These are phyloP conservation scores for Selenia dentaria DNA, from an alignment of 2,888 invertebrate genomes.

Conservation along the genomic window DNA sequence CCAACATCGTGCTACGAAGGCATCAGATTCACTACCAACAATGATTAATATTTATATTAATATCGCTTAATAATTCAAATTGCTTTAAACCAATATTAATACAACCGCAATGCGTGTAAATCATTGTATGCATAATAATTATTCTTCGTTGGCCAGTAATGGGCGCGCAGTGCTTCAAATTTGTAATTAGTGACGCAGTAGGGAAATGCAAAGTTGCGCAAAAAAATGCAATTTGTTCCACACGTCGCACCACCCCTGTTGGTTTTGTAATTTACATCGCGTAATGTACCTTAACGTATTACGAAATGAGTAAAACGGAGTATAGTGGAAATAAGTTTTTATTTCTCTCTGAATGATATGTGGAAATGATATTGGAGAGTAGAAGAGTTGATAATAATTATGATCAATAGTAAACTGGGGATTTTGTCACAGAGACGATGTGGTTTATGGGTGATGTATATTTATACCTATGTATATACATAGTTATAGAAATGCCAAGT, in stretches of 20 bases:
- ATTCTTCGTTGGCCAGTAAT: conserved; percentile 35
- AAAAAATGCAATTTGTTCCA: conserved; percentile 21
- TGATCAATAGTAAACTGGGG: too few relatives aligned
- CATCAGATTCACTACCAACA: too few relatives aligned
- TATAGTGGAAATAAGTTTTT: too few relatives aligned
- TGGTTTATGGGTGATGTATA: not conserved
- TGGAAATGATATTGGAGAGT: too few relatives aligned
- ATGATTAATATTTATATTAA: too few relatives aligned
- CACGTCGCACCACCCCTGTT: conserved; percentile 6
- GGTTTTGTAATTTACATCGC: conserved; percentile 8
- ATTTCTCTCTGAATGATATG: too few relatives aligned
- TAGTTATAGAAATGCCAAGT: too few relatives aligned
- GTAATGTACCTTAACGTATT: conserved; percentile 17
- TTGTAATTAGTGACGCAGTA: conserved; percentile 32
- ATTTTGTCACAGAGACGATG: too few relatives aligned
- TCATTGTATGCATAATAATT: conserved; percentile 33
- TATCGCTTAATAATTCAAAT: conserved; percentile 18
- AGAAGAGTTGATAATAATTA: too few relatives aligned
- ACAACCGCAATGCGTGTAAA: conserved; percentile 27
- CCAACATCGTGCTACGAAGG: too few relatives aligned
- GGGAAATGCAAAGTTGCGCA: conserved; percentile 15
- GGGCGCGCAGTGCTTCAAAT: conserved; percentile 28
- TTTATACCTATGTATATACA: too few relatives aligned
- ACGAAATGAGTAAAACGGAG: not conserved
- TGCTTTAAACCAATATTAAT: conserved; percentile 27